phyloP scores from a whole-genome alignment of 2,888 invertebrate genomes.

The Drosophila hamatofila region DNA sequence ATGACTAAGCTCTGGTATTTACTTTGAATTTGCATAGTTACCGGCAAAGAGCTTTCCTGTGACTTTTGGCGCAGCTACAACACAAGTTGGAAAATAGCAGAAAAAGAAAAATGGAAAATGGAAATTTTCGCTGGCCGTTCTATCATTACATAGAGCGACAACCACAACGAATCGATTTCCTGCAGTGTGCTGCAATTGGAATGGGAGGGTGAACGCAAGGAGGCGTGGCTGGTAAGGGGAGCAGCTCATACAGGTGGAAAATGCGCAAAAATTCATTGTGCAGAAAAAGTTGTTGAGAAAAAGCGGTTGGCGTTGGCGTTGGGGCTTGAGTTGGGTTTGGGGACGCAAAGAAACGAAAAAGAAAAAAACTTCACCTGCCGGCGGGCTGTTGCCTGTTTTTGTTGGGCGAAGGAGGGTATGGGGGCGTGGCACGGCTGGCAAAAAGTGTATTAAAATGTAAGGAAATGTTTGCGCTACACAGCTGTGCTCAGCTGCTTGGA shows the following conservation, averaged over 20 bases:
- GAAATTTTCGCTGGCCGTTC: constrained; percentile 40
- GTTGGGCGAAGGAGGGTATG: constrained; percentile 9
- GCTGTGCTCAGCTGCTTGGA: constrained; percentile 79
- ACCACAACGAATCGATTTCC: constrained; percentile 77
- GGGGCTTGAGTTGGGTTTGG: background rate
- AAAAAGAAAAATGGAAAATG: constrained; percentile 35
- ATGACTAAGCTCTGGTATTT: constrained; percentile 64
- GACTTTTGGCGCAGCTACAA: constrained; percentile 47
- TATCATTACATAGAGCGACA: constrained; percentile 67
- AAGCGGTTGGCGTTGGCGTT: background rate
- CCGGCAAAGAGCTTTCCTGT: constrained; percentile 42
- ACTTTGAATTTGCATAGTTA: constrained; percentile 69
- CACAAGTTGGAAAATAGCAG: constrained; percentile 8
- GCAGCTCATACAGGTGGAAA: constrained; percentile 77
- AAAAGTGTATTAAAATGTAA: constrained; percentile 78
- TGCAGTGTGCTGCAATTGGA: constrained; percentile 26
- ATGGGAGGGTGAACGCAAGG: background rate
- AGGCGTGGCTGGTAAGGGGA: background rate
- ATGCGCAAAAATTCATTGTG: constrained; percentile 82
- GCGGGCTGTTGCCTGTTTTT: constrained; percentile 68
- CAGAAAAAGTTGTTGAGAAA: constrained; percentile 70
- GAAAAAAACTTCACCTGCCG: constrained; percentile 62
- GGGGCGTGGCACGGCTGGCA: constrained; percentile 35
- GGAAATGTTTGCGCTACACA: constrained; percentile 65
- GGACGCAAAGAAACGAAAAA: constrained; percentile 21